Conservation (phyloP, 2,888 invertebrate species). For the Torymus auratus region DNA sequence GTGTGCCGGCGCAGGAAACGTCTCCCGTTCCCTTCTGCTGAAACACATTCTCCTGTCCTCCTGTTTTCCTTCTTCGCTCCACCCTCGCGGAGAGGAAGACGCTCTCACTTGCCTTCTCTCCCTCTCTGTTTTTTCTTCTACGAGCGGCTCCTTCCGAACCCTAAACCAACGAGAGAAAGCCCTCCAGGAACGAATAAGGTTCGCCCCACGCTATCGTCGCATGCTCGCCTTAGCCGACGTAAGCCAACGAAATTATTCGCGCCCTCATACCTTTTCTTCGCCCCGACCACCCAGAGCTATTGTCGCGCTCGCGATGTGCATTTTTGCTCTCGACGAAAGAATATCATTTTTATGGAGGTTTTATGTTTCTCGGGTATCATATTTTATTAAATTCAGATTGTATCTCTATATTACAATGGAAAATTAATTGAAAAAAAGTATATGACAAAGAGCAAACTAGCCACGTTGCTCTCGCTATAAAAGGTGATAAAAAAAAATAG, state of each 20-base stretch:
- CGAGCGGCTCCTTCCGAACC: slow-evolving; percentile 16
- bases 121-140: slow-evolving; percentile 27
- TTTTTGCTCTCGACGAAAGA: not conserved
- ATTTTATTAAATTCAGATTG: no score
- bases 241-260: slow-evolving; percentile 48
- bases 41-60: not conserved
- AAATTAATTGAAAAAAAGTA: no score
- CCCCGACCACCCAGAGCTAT: slow-evolving; percentile 20
- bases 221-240: not conserved
- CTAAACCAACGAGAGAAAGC: slow-evolving; percentile 44
- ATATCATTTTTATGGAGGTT: not conserved
- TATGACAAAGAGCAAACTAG: no score
- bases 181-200: slow-evolving; percentile 39
- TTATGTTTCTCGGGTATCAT: not conserved
- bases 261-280: slow-evolving; percentile 24
- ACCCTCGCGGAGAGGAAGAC: not conserved
- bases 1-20: no score
- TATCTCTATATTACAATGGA: not conserved
- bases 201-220: slow-evolving; percentile 4
- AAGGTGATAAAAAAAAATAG: no score
- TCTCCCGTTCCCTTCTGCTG: not conserved
- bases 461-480: no score
- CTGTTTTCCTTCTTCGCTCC: slow-evolving; percentile 18
- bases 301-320: not conserved
- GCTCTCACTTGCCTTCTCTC: not conserved